Evolutionary conservation across 2,797 vertebrate species (phyloP).

Genomic region (Macroramphosus scolopax): DNA sequence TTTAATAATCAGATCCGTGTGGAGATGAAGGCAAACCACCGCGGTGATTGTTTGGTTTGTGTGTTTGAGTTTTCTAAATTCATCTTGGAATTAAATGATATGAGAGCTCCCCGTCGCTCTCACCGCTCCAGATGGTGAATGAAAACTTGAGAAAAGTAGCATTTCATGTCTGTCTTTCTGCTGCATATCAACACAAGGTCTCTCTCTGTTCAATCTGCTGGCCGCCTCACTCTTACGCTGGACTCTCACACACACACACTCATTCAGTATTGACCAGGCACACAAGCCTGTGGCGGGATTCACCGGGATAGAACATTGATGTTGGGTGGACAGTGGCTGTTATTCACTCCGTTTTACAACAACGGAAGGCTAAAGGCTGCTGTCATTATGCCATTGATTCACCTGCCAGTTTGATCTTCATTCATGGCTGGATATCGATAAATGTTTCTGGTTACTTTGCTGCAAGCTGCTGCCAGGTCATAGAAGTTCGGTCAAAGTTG

Average conservation of each 20-base stretch:
- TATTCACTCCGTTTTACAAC: slow-evolving; percentile 31
- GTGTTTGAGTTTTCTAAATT: neutral
- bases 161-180: no score
- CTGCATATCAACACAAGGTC: no score
- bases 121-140: neutral
- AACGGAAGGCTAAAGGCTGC: slow-evolving; percentile 25
- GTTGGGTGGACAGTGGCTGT: slow-evolving; percentile 21
- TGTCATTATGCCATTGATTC: slow-evolving; percentile 35
- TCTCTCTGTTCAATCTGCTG: neutral
- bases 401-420: slow-evolving; percentile 31
- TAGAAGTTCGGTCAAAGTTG: slow-evolving; percentile 10
- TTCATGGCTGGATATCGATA: slow-evolving; percentile 31
- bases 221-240: neutral
- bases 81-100: no score
- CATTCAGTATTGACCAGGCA: slow-evolving; percentile 6
- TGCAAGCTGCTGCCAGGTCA: slow-evolving; percentile 3
- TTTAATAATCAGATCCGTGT: no score
- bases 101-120: no score
- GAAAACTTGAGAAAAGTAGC: neutral
- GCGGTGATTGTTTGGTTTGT: no score
- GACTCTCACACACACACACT: neutral
- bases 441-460: slow-evolving; percentile 22
- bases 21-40: no score
- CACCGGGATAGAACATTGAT: slow-evolving; percentile 31
- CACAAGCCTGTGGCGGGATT: slow-evolving; percentile 16